A percentile compares a stretch with the other conserved stretches of the same genome.
These are phyloP conservation scores for Eumeta japonica DNA, from an alignment of 1,140 invertebrate species.

Conservation along the genomic window DNA sequence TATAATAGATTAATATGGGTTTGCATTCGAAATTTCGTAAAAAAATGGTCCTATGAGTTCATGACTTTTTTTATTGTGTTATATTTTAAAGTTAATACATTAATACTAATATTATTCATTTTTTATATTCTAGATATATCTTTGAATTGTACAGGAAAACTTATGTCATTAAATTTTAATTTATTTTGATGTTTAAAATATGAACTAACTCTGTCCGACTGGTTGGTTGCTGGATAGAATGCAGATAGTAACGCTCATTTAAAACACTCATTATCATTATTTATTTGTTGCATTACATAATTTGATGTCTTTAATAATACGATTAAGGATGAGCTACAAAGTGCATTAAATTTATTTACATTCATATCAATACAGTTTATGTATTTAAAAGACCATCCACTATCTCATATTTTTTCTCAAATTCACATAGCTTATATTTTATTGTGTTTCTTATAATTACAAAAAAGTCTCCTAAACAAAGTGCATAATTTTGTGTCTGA, in stretches of 20 bases:
- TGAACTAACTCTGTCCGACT: constrained; percentile 17
- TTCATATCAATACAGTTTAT: constrained; percentile 14
- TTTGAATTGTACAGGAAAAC: constrained; percentile 33
- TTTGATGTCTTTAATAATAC: constrained; percentile 24
- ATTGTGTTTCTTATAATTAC: constrained; percentile 7
- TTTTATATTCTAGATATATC: constrained; percentile 36
- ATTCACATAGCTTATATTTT: constrained; percentile 8
- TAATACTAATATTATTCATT: constrained; percentile 32
- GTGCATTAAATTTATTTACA: constrained; percentile 26
- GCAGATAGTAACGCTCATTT: constrained; percentile 29
- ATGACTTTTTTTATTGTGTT: constrained; percentile 12
- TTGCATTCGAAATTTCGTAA: constrained; percentile 18
- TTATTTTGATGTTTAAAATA: constrained; percentile 25
- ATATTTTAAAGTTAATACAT: constrained; percentile 22
- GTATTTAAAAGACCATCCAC: constrained; percentile 16
- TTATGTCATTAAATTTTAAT: constrained; percentile 32
- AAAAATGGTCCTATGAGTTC: constrained; percentile 23
- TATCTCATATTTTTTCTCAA: constrained; percentile 20
- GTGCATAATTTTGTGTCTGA: constrained; percentile 11
- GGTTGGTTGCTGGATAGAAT: constrained; percentile 21
- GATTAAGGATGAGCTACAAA: constrained; percentile 22
- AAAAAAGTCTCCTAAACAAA: constrained; percentile 8
- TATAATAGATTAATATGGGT: constrained; percentile 26
- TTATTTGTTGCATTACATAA: constrained; percentile 30
- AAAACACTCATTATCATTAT: constrained; percentile 32